Percentiles rank a stretch among this genome's conserved stretches.
These are phyloP conservation scores for Himantopus leucocephalus DNA, from an alignment of 2,113 vertebrate species.

Conservation along the genomic window DNA sequence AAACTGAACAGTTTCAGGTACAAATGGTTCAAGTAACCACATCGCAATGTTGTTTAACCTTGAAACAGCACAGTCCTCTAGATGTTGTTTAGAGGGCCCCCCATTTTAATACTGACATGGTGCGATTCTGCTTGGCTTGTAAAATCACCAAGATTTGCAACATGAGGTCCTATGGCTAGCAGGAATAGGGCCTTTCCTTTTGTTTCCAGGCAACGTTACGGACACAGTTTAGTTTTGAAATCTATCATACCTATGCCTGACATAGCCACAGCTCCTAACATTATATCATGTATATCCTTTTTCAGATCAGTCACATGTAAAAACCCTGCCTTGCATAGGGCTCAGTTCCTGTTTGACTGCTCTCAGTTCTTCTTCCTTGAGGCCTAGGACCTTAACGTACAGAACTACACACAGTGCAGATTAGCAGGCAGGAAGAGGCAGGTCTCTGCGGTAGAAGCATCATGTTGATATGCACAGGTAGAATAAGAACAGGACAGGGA, in stretches of 20 bases:
- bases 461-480: constrained; percentile 37
- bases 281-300: not conserved
- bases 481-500: constrained; percentile 53
- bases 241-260: not conserved
- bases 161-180: not conserved
- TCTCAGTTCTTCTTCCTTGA: constrained; percentile 22
- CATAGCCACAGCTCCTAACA: constrained; percentile 4
- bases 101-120: constrained; percentile 56
- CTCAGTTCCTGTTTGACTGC: constrained; percentile 33
- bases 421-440: constrained; percentile 46
- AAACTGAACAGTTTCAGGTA: constrained; percentile 59
- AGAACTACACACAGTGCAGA: constrained; percentile 38
- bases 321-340: constrained; percentile 16
- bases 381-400: constrained; percentile 38
- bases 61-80: constrained; percentile 52
- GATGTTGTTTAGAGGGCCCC: constrained; percentile 29
- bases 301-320: not conserved
- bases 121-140: not conserved
- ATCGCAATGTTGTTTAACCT: constrained; percentile 36
- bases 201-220: not conserved
- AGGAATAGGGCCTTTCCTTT: not conserved
- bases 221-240: not conserved
- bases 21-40: constrained; percentile 55
- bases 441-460: constrained; percentile 54
- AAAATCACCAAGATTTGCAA: not conserved